phyloP scores from a whole-genome alignment of 2,797 vertebrate genomes.

The Peromyscus eremicus region DNA sequence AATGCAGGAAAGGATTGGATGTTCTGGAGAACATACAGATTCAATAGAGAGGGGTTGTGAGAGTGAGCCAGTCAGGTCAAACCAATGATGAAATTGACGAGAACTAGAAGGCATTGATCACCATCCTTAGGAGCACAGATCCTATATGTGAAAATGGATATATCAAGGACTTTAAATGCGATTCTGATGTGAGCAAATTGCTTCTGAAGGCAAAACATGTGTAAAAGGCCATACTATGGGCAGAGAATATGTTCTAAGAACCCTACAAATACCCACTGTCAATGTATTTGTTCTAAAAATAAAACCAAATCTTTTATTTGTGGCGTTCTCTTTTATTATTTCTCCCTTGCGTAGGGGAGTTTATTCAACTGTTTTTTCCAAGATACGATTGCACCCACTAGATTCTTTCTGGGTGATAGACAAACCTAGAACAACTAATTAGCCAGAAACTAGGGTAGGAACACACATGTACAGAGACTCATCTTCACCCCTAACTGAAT shows the following conservation, averaged over 20 bases:
- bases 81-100: neutral
- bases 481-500: slow-evolving; percentile 20
- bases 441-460: neutral
- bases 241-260: neutral
- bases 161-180: neutral
- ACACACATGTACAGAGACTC: neutral
- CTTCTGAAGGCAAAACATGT: neutral
- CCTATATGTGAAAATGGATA: neutral
- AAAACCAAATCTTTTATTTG: neutral
- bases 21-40: neutral
- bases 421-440: neutral
- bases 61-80: neutral
- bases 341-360: neutral
- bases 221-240: neutral
- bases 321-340: neutral
- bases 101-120: neutral
- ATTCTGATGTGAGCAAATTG: neutral
- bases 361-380: neutral
- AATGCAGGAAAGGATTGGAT: neutral
- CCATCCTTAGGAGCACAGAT: neutral
- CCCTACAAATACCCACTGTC: neutral
- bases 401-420: neutral
- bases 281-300: neutral
- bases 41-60: neutral
- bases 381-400: neutral